Evolutionary conservation across 2,113 vertebrate genomes (phyloP).

Genomic region (Symphodus melops): DNA sequence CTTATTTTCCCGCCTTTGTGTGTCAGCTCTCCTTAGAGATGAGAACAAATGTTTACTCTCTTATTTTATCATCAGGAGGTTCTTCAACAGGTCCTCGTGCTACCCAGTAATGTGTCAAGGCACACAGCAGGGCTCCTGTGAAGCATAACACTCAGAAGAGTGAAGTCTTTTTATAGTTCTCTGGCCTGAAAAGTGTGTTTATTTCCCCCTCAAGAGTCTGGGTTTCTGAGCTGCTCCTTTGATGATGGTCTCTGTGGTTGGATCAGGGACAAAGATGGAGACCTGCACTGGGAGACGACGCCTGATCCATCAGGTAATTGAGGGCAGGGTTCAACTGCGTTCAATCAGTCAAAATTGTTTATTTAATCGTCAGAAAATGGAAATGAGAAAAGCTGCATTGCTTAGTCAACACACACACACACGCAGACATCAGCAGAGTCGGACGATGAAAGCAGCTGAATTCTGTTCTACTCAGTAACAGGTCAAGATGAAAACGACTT

Average conservation of each 20-base stretch:
- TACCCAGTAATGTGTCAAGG: conserved; percentile 5
- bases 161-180: neutral
- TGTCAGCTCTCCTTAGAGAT: conserved; percentile 18
- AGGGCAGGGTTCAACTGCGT: neutral
- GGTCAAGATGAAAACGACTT: conserved; percentile 55
- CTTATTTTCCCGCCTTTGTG: conserved; percentile 12
- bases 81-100: neutral
- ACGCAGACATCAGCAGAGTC: neutral
- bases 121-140: conserved; percentile 27
- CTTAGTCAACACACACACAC: conserved; percentile 1
- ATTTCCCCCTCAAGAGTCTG: conserved; percentile 78
- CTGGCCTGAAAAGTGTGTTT: conserved; percentile 34
- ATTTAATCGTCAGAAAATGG: conserved; percentile 2
- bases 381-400: conserved; percentile 6
- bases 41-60: conserved; percentile 25
- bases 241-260: conserved; percentile 94
- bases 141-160: conserved; percentile 11
- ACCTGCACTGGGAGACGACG: conserved; percentile 91
- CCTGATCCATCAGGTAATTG: conserved; percentile 83
- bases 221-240: conserved; percentile 93
- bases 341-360: conserved; percentile 7
- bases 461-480: conserved; percentile 56
- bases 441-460: conserved; percentile 13
- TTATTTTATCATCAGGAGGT: conserved; percentile 17
- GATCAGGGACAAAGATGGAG: conserved; percentile 89